Evolutionary conservation across 1,140 invertebrate genomes (phyloP).

Genomic region (Thalassaphorura encarpata): DNA sequence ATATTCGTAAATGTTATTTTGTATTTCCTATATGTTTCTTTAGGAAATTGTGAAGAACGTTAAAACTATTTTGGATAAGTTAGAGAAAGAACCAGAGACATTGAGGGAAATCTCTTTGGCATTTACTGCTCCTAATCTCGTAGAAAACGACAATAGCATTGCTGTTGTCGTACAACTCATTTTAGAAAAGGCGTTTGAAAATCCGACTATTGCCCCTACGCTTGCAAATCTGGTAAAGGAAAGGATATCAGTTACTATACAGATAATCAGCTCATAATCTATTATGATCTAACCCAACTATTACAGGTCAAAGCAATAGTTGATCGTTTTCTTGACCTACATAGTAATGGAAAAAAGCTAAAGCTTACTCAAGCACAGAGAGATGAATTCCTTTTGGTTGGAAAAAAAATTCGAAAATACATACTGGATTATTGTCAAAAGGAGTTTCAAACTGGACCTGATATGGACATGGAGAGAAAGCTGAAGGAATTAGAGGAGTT

Average conservation of each 20-base stretch:
- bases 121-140: constrained; percentile 61
- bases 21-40: constrained; percentile 1
- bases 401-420: constrained; percentile 60
- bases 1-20: background rate
- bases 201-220: constrained; percentile 79
- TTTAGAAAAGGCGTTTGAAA: constrained; percentile 78
- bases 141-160: constrained; percentile 62
- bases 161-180: constrained; percentile 78
- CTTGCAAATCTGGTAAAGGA: constrained; percentile 73
- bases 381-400: constrained; percentile 12
- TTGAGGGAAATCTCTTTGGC: constrained; percentile 69
- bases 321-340: too few species aligned
- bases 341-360: too few species aligned
- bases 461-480: constrained; percentile 48
- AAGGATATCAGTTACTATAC: too few species aligned
- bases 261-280: background rate
- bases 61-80: constrained; percentile 81
- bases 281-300: constrained; percentile 2
- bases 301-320: constrained; percentile 16
- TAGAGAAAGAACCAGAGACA: constrained; percentile 91
- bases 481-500: constrained; percentile 39
- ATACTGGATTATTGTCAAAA: constrained; percentile 73
- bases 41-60: constrained; percentile 70
- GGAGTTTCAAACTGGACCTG: constrained; percentile 71
- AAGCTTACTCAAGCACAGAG: too few species aligned